Evolutionary conservation across 2,888 invertebrate genomes (phyloP), one percentile per base, ranked within the genome.

Genomic region (Camptogramma bilineatum): DNA sequence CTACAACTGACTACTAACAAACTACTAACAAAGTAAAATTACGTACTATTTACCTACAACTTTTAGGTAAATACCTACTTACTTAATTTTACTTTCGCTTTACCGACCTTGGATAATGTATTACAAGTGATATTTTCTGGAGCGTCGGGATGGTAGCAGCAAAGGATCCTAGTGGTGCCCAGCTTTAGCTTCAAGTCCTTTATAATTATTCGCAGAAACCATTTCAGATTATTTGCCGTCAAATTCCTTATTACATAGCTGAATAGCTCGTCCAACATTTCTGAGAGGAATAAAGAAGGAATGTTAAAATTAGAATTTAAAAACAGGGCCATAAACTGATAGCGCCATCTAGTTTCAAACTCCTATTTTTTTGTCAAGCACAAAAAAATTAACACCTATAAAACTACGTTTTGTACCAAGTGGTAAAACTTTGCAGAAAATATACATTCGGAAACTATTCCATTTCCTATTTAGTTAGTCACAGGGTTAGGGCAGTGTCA

Each of bases 161-260:
- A 87, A 44, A 99, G 91, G 51, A 98, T 95, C 19, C 94, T 94
- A 60, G 95, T 94, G 61, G 95, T 94, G 8, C 96, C 95, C 67
- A 98, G 88, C 0, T 97, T 96, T 2, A 98, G 86, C 80, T 95
- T 96, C 83, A 98, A 90, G 62, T 97, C 96, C 86, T 98, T 99
- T 13, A 99, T 88, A 52, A 99, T 94, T 57, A 99, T 96, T 58
- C 98, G 93, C 5, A 98, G 95, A 18, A 99, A 93, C 99, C 99
- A 99, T 90, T 98, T 98, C 70, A 97, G 95, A 83, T 99, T 97
- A 13, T 94, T 81, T 0, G 97, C 95, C 7, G 96, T 95, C 73
- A 96, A 94, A 69, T 94, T 94, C 68, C 94, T 94, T 31, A 97
- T 88, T 52, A 98, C 93, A 53, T 94, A 90, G 60, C 94, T 92